Percentiles rank a stretch among this genome's conserved stretches.
These are phyloP conservation scores for Xestia xanthographa DNA, from an alignment of 2,888 invertebrate genomes.

Conservation along the genomic window DNA sequence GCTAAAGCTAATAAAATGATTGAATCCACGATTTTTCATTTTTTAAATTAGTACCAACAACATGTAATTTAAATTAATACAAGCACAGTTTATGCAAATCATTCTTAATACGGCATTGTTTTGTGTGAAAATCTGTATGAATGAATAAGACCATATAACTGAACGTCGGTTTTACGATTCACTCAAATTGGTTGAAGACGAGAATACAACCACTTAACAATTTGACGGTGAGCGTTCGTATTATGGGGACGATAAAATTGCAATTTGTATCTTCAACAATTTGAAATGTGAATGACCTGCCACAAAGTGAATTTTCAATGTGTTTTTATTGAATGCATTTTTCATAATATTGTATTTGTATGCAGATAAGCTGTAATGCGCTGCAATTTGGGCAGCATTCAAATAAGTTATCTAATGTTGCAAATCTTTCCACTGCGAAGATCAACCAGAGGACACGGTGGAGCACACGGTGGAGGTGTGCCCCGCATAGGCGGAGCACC, in stretches of 20 bases:
- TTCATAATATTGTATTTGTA: not conserved
- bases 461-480: too few relatives aligned
- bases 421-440: too few relatives aligned
- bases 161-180: slow-evolving; percentile 32
- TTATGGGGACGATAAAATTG: slow-evolving; percentile 42
- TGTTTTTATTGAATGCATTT: slow-evolving; percentile 29
- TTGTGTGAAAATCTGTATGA: slow-evolving; percentile 9
- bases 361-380: not conserved
- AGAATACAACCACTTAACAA: slow-evolving; percentile 44
- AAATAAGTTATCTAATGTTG: too few relatives aligned
- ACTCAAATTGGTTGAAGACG: slow-evolving; percentile 29
- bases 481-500: too few relatives aligned
- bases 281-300: slow-evolving; percentile 44
- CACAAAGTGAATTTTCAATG: slow-evolving; percentile 17
- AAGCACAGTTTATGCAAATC: not conserved
- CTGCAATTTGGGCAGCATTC: too few relatives aligned
- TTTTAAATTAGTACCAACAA: too few relatives aligned
- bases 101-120: not conserved
- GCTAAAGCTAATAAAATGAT: too few relatives aligned
- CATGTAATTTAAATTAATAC: not conserved
- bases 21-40: too few relatives aligned
- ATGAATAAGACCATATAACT: not conserved
- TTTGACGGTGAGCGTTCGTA: slow-evolving; percentile 23
- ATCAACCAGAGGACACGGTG: too few relatives aligned
- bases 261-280: slow-evolving; percentile 27